These are phyloP conservation scores for Seriola quinqueradiata DNA, from an alignment of 2,113 vertebrate species.

Conservation along the genomic window DNA sequence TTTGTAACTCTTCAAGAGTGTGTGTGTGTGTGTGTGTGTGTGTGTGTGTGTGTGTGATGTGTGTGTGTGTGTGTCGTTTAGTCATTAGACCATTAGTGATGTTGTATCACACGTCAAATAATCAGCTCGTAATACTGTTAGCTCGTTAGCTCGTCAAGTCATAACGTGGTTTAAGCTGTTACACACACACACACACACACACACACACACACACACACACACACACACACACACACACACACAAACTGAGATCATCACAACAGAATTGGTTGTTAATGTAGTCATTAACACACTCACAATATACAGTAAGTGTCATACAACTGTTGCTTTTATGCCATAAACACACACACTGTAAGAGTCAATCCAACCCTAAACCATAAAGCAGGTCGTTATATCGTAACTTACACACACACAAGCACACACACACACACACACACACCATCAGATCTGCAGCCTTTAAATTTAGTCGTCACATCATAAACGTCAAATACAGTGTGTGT, in stretches of 20 bases:
- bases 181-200: too few relatives aligned
- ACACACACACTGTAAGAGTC: neutral
- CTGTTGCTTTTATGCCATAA: slow-evolving; percentile 37
- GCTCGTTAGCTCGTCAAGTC: too few relatives aligned
- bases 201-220: neutral
- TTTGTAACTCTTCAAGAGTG: too few relatives aligned
- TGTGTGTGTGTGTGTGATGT: slow-evolving; percentile 5
- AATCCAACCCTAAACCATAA: slow-evolving; percentile 19
- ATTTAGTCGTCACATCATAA: slow-evolving; percentile 55
- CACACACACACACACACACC: slow-evolving; percentile 16
- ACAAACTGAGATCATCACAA: neutral
- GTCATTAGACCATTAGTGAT: too few relatives aligned
- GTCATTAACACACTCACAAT: slow-evolving; percentile 1
- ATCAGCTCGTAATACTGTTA: too few relatives aligned
- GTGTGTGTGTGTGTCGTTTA: slow-evolving; percentile 8
- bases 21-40: too few relatives aligned
- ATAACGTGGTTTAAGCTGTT: too few relatives aligned
- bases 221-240: neutral
- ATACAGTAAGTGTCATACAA: slow-evolving; percentile 8
- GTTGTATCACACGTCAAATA: too few relatives aligned
- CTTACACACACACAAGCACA: neutral
- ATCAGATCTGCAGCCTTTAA: slow-evolving; percentile 19
- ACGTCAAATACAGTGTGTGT: slow-evolving; percentile 16
- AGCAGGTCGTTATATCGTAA: slow-evolving; percentile 11
- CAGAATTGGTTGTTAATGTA: slow-evolving; percentile 7